Conservation (phyloP, 2,797 vertebrate genomes). For the Ptychadena robeensis region DNA sequence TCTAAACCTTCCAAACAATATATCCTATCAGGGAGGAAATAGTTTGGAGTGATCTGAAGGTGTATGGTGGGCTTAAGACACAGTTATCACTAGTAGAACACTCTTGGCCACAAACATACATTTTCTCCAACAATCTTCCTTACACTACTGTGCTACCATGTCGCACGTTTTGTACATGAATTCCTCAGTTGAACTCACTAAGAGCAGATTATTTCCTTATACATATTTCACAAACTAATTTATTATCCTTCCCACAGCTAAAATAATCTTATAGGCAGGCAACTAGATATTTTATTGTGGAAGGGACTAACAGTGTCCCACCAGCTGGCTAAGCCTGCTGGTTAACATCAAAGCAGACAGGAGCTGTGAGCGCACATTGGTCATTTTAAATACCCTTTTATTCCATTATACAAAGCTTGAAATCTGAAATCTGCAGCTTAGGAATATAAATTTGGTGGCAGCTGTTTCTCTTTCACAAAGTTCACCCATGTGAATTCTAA, state of each 20-base stretch:
- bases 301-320: slow-evolving; percentile 15
- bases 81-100: no score
- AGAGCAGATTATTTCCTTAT: slow-evolving; percentile 49
- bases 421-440: slow-evolving; percentile 51
- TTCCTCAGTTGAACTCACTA: slow-evolving; percentile 11
- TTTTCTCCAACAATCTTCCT: no score
- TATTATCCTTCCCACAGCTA: slow-evolving; percentile 47
- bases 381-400: slow-evolving; percentile 53
- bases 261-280: slow-evolving; percentile 51
- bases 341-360: slow-evolving; percentile 37
- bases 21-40: no score
- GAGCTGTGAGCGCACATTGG: slow-evolving; percentile 51
- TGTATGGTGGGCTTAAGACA: no score
- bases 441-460: slow-evolving; percentile 36
- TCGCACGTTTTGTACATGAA: background rate
- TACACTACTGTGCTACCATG: background rate
- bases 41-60: no score
- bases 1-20: no score
- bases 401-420: slow-evolving; percentile 54
- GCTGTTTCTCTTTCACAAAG: slow-evolving; percentile 44
- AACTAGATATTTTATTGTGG: slow-evolving; percentile 46
- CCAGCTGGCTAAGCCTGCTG: slow-evolving; percentile 52
- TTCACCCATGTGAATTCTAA: slow-evolving; percentile 26
- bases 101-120: no score
- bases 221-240: slow-evolving; percentile 56